Conservation (phyloP, 53 echinoderm and acorn worm genomes). For the Antedon mediterranea region DNA sequence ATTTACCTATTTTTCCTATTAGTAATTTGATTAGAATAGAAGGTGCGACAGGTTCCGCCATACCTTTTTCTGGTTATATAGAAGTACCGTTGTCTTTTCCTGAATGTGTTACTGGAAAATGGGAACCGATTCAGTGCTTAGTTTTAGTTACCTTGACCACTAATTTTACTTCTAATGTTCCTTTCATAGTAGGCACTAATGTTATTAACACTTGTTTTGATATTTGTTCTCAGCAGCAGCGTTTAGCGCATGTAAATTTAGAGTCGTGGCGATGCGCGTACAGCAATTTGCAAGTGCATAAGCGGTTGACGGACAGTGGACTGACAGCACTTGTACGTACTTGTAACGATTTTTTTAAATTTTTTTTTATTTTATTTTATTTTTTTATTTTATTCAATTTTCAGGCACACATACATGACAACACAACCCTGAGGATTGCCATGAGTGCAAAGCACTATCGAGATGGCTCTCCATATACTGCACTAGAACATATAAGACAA, state of each 20-base stretch:
- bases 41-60: conserved; percentile 2
- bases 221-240: background rate
- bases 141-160: conserved; percentile 2
- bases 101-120: background rate
- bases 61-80: conserved; percentile 1
- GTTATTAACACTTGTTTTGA: background rate
- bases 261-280: background rate
- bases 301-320: background rate
- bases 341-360: too few species aligned
- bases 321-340: background rate
- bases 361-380: too few species aligned
- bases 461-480: too few species aligned
- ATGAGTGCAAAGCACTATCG: too few species aligned
- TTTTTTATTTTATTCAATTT: too few species aligned
- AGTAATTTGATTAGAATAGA: background rate
- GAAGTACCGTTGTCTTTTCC: too few species aligned
- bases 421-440: too few species aligned
- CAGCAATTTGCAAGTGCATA: background rate
- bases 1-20: background rate
- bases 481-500: too few species aligned
- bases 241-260: background rate
- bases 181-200: conserved; percentile 5
- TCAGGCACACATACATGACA: too few species aligned
- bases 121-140: background rate
- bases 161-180: conserved; percentile 1